Percentiles rank a stretch among this genome's conserved stretches.
Evolutionary conservation across 2,113 vertebrate genomes (phyloP).

Genomic region (Rhipidura dahli): DNA sequence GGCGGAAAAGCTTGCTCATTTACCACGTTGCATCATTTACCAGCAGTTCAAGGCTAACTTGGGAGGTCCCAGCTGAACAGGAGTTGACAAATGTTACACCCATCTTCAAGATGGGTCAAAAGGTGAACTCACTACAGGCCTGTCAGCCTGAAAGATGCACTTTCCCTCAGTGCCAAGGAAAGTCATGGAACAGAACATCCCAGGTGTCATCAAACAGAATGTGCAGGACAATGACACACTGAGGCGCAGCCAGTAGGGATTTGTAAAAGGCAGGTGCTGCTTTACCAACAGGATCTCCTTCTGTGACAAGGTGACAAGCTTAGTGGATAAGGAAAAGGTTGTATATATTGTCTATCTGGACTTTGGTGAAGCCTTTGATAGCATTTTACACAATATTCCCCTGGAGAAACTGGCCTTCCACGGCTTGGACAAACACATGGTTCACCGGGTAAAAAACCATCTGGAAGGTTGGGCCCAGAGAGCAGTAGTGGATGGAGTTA

Average conservation of each 20-base stretch:
- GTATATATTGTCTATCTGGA: neutral
- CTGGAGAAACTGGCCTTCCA: neutral
- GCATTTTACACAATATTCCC: neutral
- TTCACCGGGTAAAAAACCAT: neutral
- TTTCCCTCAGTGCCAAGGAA: neutral
- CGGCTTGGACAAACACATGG: neutral
- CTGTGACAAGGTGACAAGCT: neutral
- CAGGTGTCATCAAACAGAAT: neutral
- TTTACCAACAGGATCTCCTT: neutral
- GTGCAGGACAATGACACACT: neutral
- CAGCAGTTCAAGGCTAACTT: neutral
- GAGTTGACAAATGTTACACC: neutral
- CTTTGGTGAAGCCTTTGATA: neutral
- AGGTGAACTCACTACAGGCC: neutral
- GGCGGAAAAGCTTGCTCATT: neutral
- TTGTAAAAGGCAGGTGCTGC: neutral
- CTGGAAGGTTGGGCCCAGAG: neutral
- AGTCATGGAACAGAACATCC: neutral
- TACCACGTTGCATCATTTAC: rapidly evolving
- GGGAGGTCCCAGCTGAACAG: neutral
- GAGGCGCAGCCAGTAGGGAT: neutral
- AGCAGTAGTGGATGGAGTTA: neutral
- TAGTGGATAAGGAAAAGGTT: neutral
- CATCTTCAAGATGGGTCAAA: neutral
- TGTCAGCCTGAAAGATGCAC: neutral